These are phyloP conservation scores for Hyppa rectilinea DNA, from an alignment of 2,888 invertebrate genomes.

Conservation along the genomic window DNA sequence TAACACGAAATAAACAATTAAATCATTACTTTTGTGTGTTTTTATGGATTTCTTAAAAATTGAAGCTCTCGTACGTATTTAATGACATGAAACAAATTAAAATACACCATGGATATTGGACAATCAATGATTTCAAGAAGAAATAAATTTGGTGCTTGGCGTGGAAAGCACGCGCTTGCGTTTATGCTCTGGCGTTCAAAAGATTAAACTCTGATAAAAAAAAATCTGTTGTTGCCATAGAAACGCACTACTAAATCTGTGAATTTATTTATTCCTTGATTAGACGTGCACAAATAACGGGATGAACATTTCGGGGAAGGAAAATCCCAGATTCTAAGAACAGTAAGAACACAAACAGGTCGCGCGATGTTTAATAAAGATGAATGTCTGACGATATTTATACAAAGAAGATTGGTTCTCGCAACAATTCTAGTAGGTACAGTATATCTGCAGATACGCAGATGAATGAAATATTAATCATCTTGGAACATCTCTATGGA, in stretches of 20 bases:
- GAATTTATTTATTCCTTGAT: constrained; percentile 25
- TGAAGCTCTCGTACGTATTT: no score
- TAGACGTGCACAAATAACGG: constrained; percentile 19
- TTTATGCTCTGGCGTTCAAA: no score
- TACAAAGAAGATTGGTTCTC: constrained; percentile 9
- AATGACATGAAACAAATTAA: no score
- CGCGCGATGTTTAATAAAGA: constrained; percentile 14
- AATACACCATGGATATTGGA: no score
- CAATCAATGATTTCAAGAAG: no score
- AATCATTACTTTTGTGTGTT: no score
- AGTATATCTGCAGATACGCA: not conserved
- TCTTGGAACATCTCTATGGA: not conserved
- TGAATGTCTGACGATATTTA: not conserved
- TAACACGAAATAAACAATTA: no score
- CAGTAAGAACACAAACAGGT: constrained; percentile 1
- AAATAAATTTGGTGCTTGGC: no score
- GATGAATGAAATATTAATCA: not conserved
- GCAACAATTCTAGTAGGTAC: not conserved
- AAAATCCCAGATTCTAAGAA: constrained; percentile 16
- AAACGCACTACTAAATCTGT: constrained; percentile 10
- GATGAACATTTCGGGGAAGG: constrained; percentile 16
- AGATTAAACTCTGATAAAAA: no score
- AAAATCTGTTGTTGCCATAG: constrained; percentile 4
- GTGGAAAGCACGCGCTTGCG: no score
- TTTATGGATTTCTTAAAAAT: no score